These are phyloP conservation scores for Procambarus virginalis DNA, from an alignment of 1,140 invertebrate species.

Conservation along the genomic window DNA sequence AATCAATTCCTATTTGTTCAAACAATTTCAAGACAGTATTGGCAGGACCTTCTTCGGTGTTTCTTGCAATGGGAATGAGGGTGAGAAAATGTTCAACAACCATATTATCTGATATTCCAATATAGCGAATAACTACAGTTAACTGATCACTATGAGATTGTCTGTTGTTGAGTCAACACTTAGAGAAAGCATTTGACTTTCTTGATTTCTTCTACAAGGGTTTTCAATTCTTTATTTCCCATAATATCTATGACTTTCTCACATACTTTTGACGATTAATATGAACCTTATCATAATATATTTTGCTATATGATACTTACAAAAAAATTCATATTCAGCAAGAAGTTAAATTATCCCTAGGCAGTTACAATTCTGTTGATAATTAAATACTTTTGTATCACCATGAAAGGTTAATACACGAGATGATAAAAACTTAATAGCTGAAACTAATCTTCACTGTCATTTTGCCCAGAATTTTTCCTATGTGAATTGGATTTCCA, in stretches of 20 bases:
- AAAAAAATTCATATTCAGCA: neutral
- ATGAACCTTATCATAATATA: conserved; percentile 21
- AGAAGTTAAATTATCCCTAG: neutral
- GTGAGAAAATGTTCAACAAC: conserved; percentile 8
- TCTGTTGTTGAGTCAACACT: conserved; percentile 1
- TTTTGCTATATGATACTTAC: conserved; percentile 15
- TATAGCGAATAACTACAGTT: conserved; percentile 13
- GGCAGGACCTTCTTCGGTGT: conserved; percentile 9
- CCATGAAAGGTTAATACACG: conserved; percentile 23
- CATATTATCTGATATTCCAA: neutral
- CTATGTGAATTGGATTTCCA: neutral
- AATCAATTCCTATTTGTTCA: neutral
- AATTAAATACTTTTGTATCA: conserved; percentile 7
- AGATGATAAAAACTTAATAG: conserved; percentile 24
- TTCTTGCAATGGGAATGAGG: conserved; percentile 13
- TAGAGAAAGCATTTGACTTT: conserved; percentile 3
- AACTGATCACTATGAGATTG: conserved; percentile 9
- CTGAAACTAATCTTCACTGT: conserved; percentile 26
- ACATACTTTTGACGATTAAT: conserved; percentile 2
- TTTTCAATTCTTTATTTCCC: conserved; percentile 27
- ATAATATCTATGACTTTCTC: conserved; percentile 36
- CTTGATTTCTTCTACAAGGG: conserved; percentile 33
- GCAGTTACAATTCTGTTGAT: conserved; percentile 13
- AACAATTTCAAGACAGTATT: neutral
- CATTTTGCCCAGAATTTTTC: conserved; percentile 15